A percentile compares a stretch with the other conserved stretches of the same genome.
phyloP scores from a whole-genome alignment of 2,113 vertebrate species.

The Cyprinus carpio region DNA sequence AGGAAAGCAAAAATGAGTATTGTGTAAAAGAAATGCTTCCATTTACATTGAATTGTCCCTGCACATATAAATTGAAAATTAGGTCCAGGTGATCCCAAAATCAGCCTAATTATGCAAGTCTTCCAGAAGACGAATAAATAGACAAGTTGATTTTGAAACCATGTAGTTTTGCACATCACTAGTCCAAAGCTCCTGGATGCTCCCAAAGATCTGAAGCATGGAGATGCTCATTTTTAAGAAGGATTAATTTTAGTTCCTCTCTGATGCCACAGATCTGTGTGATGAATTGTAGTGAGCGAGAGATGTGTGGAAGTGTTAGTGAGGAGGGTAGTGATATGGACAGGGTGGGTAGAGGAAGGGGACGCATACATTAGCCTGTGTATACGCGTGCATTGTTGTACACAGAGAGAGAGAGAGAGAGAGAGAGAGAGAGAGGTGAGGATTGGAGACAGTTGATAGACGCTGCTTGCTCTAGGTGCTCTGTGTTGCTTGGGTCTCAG shows the following conservation, averaged over 20 bases:
- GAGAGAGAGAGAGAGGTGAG: neutral
- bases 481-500: conserved; percentile 38
- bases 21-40: neutral
- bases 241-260: neutral
- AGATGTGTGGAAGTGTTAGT: conserved; percentile 21
- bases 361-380: neutral
- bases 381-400: conserved; percentile 30
- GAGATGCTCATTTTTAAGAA: neutral
- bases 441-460: conserved; percentile 48
- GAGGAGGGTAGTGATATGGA: conserved; percentile 15
- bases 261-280: neutral
- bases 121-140: neutral
- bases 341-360: conserved; percentile 36
- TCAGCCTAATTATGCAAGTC: neutral
- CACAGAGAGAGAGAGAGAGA: neutral
- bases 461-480: conserved; percentile 43
- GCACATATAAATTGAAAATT: neutral
- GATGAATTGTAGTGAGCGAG: neutral
- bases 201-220: neutral
- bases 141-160: neutral
- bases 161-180: neutral
- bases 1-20: neutral
- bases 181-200: neutral
- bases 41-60: neutral
- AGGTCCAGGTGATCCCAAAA: neutral